Conservation (phyloP, 2,888 invertebrate species). For the Metalampra italica region DNA sequence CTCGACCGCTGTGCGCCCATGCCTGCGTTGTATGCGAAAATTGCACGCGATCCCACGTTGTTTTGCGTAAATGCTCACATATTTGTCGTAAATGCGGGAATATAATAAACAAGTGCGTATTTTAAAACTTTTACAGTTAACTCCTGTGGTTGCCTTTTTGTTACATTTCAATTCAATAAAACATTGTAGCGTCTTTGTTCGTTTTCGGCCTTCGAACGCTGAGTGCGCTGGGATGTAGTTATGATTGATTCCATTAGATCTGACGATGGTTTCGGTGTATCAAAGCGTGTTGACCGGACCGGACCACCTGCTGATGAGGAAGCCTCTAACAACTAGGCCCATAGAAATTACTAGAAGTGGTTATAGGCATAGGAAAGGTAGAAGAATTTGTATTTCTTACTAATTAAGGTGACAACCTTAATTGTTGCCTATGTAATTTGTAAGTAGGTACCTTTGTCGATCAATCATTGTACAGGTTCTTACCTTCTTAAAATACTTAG, state of each 20-base stretch:
- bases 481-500: too few relatives aligned
- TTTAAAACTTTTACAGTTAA: slow-evolving; percentile 31
- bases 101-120: slow-evolving; percentile 47
- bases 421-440: too few relatives aligned
- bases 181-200: slow-evolving; percentile 20
- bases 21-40: slow-evolving; percentile 62
- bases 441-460: too few relatives aligned
- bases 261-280: slow-evolving; percentile 65
- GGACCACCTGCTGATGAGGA: slow-evolving; percentile 64
- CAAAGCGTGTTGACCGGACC: slow-evolving; percentile 65
- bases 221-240: slow-evolving; percentile 46
- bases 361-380: not conserved
- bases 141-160: slow-evolving; percentile 29
- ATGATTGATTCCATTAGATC: slow-evolving; percentile 72
- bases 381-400: not conserved
- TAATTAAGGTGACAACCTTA: too few relatives aligned
- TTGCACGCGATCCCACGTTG: slow-evolving; percentile 68
- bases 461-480: too few relatives aligned
- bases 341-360: slow-evolving; percentile 37
- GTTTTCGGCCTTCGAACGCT: slow-evolving; percentile 28
- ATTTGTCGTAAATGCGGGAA: slow-evolving; percentile 64
- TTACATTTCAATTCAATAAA: slow-evolving; percentile 20
- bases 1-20: slow-evolving; percentile 61
- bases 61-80: slow-evolving; percentile 74
- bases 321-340: slow-evolving; percentile 37